These are phyloP conservation scores for Bombus fervidus DNA, from an alignment of 1,140 invertebrate genomes.

Conservation along the genomic window DNA sequence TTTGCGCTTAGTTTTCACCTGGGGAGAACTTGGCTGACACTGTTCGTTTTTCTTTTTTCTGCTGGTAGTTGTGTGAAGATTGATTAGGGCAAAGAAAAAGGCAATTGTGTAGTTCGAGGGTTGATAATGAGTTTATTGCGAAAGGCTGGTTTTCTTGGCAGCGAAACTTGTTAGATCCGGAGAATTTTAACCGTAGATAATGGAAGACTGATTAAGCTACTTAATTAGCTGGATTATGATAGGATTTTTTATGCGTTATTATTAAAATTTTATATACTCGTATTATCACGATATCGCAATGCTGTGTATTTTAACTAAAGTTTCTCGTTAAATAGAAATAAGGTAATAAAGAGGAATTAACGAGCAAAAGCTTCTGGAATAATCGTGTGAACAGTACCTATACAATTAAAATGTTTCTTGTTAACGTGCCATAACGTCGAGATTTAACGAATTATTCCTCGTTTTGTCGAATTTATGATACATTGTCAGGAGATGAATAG, in stretches of 20 bases:
- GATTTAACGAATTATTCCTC: neutral
- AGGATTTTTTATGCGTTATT: neutral
- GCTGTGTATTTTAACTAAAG: too few relatives aligned
- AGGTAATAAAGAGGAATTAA: neutral
- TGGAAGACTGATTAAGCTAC: neutral
- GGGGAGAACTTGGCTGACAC: neutral
- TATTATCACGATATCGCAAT: too few relatives aligned
- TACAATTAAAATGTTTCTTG: neutral
- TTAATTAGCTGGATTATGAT: neutral
- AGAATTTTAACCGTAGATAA: neutral
- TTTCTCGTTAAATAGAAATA: neutral
- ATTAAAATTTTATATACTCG: neutral
- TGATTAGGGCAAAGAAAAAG: neutral
- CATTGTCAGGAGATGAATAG: slow-evolving; percentile 8
- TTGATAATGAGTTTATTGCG: neutral
- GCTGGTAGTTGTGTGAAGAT: neutral
- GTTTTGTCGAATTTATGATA: neutral
- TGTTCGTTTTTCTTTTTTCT: neutral
- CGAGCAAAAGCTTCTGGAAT: neutral
- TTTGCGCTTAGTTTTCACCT: neutral
- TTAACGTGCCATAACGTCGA: neutral
- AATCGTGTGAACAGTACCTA: neutral
- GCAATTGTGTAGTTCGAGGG: neutral
- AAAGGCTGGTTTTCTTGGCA: neutral
- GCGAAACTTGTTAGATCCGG: neutral